Base-by-base conservation (phyloP, 2,888 invertebrate species). In the Anodontia alba region DNA sequence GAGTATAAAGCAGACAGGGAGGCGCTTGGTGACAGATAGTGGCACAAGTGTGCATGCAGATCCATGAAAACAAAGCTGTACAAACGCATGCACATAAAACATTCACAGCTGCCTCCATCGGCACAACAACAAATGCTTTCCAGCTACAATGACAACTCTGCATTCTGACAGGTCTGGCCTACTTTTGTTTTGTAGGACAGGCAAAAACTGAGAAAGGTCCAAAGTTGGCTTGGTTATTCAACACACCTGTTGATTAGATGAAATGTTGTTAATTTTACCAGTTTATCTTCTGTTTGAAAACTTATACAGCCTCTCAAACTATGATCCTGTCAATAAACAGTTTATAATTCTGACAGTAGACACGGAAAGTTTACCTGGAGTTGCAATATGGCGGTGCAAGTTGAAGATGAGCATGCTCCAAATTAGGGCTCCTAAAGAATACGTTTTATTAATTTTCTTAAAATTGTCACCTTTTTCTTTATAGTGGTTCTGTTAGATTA, bases 381-480 rank as follows among this genome's bases (percentile, higher is more conserved):
- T 87, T 84, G 83, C 87, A 87, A 87, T 82, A 87, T 87, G 87
- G 87, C 87, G 81, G 80, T 69, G 76, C 49, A 76, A 49, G 54
- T 36, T 29, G 5, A 20, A 15, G 26, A 20, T 73, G 76, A 49
- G 80, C 80, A 80, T 80, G 80, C 73, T 36, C 76, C 20, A 26
- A 62, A 38, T 43, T 51, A 43, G 62, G 80, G 76, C 73, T 69
- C 76, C 67, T 23, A 46, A 68, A 73, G 76, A 57, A 23, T 20
- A 54, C 33, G 12, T 12, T 29, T 29, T 7, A 31, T 8, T 36
- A 46, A 46, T 7, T 29, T 70, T 70, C n/a, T 20, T 17, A 42
- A 8, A 69, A 26, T 69, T 42, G 43, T 69, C 69, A 42, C n/a
- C 23, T 42, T 46, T 46, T 46, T 46, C 46, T 46, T 15, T 46